A percentile compares a stretch with the other conserved stretches of the same genome.
Conservation (phyloP, 2,888 invertebrate species). For the Chirona hameri region DNA sequence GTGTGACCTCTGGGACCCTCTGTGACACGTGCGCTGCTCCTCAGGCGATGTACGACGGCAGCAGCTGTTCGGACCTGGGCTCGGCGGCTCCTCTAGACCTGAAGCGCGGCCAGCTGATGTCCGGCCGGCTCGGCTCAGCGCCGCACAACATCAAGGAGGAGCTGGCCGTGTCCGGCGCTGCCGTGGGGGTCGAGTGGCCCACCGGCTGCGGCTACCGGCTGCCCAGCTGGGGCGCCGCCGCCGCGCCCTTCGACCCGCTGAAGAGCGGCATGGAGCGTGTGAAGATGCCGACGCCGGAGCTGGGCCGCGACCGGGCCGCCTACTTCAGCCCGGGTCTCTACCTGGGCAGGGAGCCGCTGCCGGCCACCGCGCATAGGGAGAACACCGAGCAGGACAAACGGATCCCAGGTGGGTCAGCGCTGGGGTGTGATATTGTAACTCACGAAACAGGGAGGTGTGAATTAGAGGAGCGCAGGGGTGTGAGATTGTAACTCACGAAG, state of each 20-base stretch:
- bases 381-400: neutral
- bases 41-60: neutral
- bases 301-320: neutral
- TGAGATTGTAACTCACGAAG: too few relatives aligned
- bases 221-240: neutral
- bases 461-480: too few relatives aligned
- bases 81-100: neutral
- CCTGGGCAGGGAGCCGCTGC: neutral
- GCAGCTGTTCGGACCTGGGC: slow-evolving; percentile 1
- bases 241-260: neutral
- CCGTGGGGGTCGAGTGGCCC: slow-evolving; percentile 2
- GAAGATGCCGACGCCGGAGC: neutral
- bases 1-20: too few relatives aligned
- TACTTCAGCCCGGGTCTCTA: slow-evolving; percentile 3
- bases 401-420: neutral
- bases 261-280: neutral
- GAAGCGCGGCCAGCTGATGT: neutral
- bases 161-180: neutral
- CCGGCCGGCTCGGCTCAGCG: neutral
- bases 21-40: too few relatives aligned
- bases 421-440: too few relatives aligned
- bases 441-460: too few relatives aligned
- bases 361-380: neutral
- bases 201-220: slow-evolving; percentile 14
- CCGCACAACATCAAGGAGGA: slow-evolving; percentile 4